phyloP scores from a whole-genome alignment of 2,797 vertebrate genomes.

The Periparus ater region DNA sequence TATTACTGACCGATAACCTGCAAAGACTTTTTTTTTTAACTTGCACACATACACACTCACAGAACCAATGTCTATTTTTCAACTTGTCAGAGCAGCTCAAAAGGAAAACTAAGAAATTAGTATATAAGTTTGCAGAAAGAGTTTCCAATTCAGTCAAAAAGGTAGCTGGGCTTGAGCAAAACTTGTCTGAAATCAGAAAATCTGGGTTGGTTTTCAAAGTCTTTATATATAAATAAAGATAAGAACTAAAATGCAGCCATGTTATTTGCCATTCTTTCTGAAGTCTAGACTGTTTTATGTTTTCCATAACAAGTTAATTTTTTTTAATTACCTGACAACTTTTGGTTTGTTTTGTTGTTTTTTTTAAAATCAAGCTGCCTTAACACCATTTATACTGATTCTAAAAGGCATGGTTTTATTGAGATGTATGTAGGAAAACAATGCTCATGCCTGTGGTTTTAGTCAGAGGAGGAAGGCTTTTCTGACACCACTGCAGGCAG shows the following conservation, averaged over 20 bases:
- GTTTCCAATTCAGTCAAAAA: neutral
- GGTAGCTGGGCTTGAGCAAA: neutral
- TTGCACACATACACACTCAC: neutral
- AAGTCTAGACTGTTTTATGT: neutral
- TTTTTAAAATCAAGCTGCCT: neutral
- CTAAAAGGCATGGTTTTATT: neutral
- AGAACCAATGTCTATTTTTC: neutral
- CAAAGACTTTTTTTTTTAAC: neutral
- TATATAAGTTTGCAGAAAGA: neutral
- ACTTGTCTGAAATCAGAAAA: neutral
- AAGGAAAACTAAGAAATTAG: neutral
- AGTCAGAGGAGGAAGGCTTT: neutral
- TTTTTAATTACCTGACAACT: neutral
- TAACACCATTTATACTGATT: neutral
- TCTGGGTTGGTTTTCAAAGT: neutral
- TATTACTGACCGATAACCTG: conserved; percentile 38
- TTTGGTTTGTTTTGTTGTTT: neutral
- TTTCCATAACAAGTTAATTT: neutral
- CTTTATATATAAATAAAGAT: neutral
- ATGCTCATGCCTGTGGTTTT: neutral
- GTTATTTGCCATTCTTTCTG: neutral
- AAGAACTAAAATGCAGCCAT: neutral
- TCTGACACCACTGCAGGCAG: neutral
- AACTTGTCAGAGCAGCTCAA: neutral
- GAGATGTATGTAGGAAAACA: neutral